Base-by-base conservation (phyloP, 2,888 invertebrate species). In the Panopea generosa region DNA sequence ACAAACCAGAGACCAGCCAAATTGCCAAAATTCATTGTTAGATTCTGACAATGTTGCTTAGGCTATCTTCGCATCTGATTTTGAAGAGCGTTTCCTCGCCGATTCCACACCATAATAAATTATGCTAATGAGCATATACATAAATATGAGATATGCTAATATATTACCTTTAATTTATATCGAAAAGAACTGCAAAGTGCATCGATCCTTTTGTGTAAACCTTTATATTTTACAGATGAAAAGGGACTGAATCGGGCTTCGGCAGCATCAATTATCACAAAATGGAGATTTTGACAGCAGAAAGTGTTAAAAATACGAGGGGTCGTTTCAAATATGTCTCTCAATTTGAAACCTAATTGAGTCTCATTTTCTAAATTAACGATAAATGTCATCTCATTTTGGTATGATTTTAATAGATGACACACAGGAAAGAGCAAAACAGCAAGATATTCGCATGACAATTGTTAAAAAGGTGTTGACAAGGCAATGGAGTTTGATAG, bases 121-220 rank as follows among this genome's bases (percentile, higher is more conserved):
- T 80, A 80, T 80, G 80, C 50, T 57, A 80, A 80, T 80, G 22
- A 76, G 56, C 26, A 62, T 52, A 60, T 80, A 76, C 75, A 79
- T 79, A 80, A 76, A 76, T 72, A 80, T 80, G 80, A 80, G 76
- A n/a, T 50, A 47, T 49, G 53, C 38, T 60, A 53, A 56, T 47
- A 3, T 16, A 38, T 38, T 57, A 61, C 49, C 60, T 27, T 52
- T 49, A 26, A 20, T 33, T 33, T 11, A 11, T 11, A 7, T 4
- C 33, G 11, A 33, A 33, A 11, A 4, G 33, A 11, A 33, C 4
- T 33, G 33, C 33, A 33, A 7, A 7, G 33, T 33, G 4, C 33
- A 33, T 7, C 4, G 33, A 33, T 33, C 11, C 6, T 33, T 33
- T 11, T 4, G 33, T 4, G 33, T 4, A 7, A 33, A 33, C 11